Evolutionary conservation across 35 echinoderm and acorn worm species (phyloP).

Genomic region (Holothuria glaberrima): DNA sequence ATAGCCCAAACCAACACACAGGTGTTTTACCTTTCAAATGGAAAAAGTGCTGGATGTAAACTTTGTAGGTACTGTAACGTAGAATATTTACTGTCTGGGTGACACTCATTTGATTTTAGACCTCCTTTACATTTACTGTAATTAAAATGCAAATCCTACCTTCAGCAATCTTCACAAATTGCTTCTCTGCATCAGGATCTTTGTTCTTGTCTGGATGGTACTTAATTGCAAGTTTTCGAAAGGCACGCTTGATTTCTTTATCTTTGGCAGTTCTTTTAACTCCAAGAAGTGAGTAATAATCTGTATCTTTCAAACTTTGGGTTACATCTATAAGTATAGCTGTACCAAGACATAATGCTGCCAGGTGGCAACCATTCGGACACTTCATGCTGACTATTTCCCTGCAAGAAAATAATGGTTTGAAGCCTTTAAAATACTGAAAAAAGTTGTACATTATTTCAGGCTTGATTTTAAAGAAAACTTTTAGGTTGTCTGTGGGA

Average conservation of each 20-base stretch:
- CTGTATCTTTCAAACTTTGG: not conserved
- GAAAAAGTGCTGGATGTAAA: no score
- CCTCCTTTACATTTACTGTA: not conserved
- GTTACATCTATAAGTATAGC: conserved; percentile 11
- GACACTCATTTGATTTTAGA: no score
- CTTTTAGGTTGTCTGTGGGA: no score
- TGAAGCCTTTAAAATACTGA: no score
- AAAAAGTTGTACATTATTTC: no score
- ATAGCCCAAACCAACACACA: no score
- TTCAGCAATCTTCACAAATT: conserved; percentile 96
- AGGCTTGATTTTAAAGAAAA: no score
- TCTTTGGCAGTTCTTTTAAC: conserved; percentile 70
- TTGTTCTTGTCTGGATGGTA: conserved; percentile 99
- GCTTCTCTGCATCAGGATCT: conserved; percentile 91
- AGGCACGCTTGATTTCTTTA: conserved; percentile 91
- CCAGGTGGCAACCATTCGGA: conserved; percentile 23
- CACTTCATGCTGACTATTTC: conserved; percentile 22
- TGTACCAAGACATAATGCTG: conserved; percentile 53
- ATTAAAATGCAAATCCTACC: conserved; percentile 68
- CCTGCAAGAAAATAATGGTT: no score
- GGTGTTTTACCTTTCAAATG: no score
- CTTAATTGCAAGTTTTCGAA: conserved; percentile 86
- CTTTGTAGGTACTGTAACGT: no score
- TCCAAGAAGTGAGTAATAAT: conserved; percentile 87
- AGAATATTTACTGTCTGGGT: no score